phyloP scores from a whole-genome alignment of 2,797 vertebrate genomes.

The Enteromius unitaeniatus region DNA sequence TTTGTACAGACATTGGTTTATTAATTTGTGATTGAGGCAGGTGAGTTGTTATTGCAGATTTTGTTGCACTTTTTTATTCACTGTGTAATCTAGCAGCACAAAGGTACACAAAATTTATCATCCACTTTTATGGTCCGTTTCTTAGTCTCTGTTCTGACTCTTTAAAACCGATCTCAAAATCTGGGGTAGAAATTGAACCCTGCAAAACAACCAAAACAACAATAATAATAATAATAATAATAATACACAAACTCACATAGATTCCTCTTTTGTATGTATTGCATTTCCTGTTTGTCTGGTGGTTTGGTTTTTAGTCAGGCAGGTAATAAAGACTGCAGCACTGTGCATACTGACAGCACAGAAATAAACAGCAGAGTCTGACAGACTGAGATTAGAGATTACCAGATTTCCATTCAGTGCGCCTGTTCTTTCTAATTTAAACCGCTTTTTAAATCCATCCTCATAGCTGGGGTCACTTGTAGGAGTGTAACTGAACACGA shows the following conservation, averaged over 20 bases:
- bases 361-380: conserved; percentile 25
- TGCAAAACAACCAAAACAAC: neutral
- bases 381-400: conserved; percentile 19
- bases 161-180: conserved; percentile 43
- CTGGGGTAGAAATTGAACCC: neutral
- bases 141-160: conserved; percentile 41
- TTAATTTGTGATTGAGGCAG: conserved; percentile 30
- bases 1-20: neutral
- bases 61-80: conserved; percentile 33
- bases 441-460: neutral
- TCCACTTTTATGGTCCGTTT: conserved; percentile 56
- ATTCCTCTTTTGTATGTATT: neutral
- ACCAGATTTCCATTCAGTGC: conserved; percentile 23
- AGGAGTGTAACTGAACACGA: neutral
- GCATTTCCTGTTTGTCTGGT: neutral
- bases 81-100: conserved; percentile 58
- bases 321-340: neutral
- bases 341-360: conserved; percentile 19
- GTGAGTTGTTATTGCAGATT: conserved; percentile 7
- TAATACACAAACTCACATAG: neutral
- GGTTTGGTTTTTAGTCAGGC: conserved; percentile 61
- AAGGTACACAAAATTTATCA: conserved; percentile 51
- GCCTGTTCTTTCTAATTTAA: neutral
- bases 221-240: too few species aligned
- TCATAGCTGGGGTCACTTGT: neutral